Evolutionary conservation across 2,888 invertebrate species (phyloP), one percentile per base, ranked within the genome.

Genomic region (Drosophila paracracens): DNA sequence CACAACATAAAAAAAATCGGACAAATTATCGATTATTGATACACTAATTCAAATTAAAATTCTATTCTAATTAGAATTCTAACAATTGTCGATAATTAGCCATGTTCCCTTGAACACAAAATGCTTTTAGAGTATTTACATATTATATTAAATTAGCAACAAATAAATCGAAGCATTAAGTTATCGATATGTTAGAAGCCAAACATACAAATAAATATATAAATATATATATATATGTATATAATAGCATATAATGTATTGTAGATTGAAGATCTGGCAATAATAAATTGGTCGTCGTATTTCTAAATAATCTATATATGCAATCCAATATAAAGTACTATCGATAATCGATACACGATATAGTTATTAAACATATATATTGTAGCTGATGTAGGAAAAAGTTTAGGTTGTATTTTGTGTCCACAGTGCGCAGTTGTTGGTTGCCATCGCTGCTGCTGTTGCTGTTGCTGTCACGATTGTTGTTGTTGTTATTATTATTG

Each of bases 401-500:
- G 16, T 4, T 25, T 1, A 31, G n/a, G 6, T n/a, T 31, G n/a
- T n/a, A 31, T 21, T 57, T 40, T 48, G 4, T 36, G 2, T 16
- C 53, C 81, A 78, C 59, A 61, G 71, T 78, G 63, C 70, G 13
- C 11, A 13, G n/a, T 58, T 56, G 33, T 18, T 57, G 57, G 21
- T 57, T 54, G 16, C 54, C 27, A 38, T 59, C 57, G 60, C 61
- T 65, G 29, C 46, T 58, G 57, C 48, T 52, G 59, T 21, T 63
- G 33, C 29, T 58, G 38, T 25, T 56, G 36, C 18, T 68, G 61
- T 51, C 43, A 43, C 43, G 21, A 43, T 21, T 71, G 51, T 31
- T 57, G 57, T 16, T 68, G 40, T 21, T 71, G 57, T 46, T 77
- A 40, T 52, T 87, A 67, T 58, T 83, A 65, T 73, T 86, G 76